These are phyloP conservation scores for Mycalesis mineus DNA, from an alignment of 2,888 invertebrate genomes.

Conservation along the genomic window DNA sequence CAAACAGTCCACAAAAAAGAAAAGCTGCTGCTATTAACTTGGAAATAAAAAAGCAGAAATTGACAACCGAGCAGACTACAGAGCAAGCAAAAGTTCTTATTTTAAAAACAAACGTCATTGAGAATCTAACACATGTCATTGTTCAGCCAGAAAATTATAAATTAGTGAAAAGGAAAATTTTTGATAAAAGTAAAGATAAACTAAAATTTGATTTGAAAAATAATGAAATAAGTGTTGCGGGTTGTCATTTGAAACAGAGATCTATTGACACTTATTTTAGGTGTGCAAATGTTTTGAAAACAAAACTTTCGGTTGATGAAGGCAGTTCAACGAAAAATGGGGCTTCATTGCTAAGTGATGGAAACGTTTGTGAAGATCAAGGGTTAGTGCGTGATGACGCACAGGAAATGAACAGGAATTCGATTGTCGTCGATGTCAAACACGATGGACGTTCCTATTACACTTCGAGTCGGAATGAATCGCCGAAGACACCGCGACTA, in stretches of 20 bases:
- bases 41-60: conserved; percentile 65
- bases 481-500: conserved; percentile 34
- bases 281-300: conserved; percentile 38
- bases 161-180: conserved; percentile 60
- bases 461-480: conserved; percentile 41
- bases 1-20: conserved; percentile 42
- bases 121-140: conserved; percentile 67
- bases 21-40: conserved; percentile 54
- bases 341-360: conserved; percentile 25
- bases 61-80: conserved; percentile 40
- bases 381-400: conserved; percentile 42
- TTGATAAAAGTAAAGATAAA: conserved; percentile 47
- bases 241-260: conserved; percentile 50
- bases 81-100: conserved; percentile 67
- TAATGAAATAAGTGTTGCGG: conserved; percentile 42
- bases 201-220: conserved; percentile 31
- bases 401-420: conserved; percentile 60
- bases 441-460: conserved; percentile 42
- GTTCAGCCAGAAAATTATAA: conserved; percentile 72
- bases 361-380: conserved; percentile 24
- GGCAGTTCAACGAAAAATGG: conserved; percentile 1
- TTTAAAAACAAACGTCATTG: conserved; percentile 70
- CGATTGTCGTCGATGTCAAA: conserved; percentile 49
- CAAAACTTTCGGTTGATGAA: conserved; percentile 27
- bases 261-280: conserved; percentile 53